These are phyloP conservation scores for Apoda limacodes DNA, from an alignment of 2,888 invertebrate genomes.

Conservation along the genomic window DNA sequence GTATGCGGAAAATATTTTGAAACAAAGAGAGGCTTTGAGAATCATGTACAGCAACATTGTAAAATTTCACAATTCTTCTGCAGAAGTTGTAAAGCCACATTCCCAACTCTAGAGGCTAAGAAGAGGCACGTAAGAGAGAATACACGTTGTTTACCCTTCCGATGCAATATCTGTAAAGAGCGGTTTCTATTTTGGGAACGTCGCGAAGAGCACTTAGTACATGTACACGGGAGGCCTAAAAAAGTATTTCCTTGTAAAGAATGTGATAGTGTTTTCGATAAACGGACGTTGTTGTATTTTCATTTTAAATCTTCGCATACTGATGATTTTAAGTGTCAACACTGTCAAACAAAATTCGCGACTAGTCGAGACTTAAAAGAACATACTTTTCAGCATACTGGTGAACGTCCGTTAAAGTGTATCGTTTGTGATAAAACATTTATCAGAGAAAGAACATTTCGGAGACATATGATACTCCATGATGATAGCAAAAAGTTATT, in stretches of 20 bases:
- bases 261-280: slow-evolving; percentile 26
- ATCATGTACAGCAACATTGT: slow-evolving; percentile 10
- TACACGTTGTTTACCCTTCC: slow-evolving; percentile 28
- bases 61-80: slow-evolving; percentile 5
- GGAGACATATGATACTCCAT: slow-evolving; percentile 12
- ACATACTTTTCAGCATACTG: slow-evolving; percentile 26
- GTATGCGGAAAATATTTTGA: slow-evolving; percentile 18
- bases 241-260: slow-evolving; percentile 28
- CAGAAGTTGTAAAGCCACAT: slow-evolving; percentile 15
- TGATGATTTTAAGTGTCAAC: slow-evolving; percentile 21
- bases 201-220: slow-evolving; percentile 27
- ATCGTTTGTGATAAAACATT: slow-evolving; percentile 22
- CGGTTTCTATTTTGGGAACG: slow-evolving; percentile 28
- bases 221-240: slow-evolving; percentile 24
- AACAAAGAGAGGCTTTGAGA: slow-evolving; percentile 5
- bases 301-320: slow-evolving; percentile 32
- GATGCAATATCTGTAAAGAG: slow-evolving; percentile 27
- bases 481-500: slow-evolving; percentile 14
- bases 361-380: slow-evolving; percentile 22
- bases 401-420: slow-evolving; percentile 25
- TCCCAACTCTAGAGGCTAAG: slow-evolving; percentile 22
- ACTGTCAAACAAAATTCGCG: slow-evolving; percentile 25
- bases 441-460: slow-evolving; percentile 4
- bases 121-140: slow-evolving; percentile 24
- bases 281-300: slow-evolving; percentile 21